phyloP scores from a whole-genome alignment of 2,113 vertebrate genomes.

The Noturus placidus region DNA sequence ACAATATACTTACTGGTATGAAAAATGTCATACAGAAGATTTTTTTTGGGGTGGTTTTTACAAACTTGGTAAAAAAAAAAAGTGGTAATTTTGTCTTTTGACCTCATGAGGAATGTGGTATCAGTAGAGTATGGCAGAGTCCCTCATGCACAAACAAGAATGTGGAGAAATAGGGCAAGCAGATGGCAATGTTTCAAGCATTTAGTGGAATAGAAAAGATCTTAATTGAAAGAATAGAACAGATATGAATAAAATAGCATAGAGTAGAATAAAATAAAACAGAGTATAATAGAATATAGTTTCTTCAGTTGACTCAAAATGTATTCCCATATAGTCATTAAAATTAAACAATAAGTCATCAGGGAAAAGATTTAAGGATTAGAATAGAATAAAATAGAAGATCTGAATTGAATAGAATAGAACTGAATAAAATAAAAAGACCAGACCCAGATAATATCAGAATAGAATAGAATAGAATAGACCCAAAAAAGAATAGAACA shows the following conservation, averaged over 20 bases:
- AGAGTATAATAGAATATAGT: too few relatives aligned
- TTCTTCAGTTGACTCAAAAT: too few relatives aligned
- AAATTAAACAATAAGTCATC: background rate
- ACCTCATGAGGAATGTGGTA: background rate
- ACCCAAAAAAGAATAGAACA: background rate
- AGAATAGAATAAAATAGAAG: too few relatives aligned
- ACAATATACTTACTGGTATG: background rate
- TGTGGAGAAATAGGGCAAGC: background rate
- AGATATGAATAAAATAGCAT: background rate
- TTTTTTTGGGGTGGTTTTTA: background rate
- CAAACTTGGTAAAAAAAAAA: too few relatives aligned
- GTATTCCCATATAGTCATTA: too few relatives aligned
- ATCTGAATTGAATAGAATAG: too few relatives aligned
- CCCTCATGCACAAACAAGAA: background rate
- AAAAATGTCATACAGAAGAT: background rate
- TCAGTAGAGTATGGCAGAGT: background rate
- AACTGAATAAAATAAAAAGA: too few relatives aligned
- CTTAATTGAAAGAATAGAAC: background rate
- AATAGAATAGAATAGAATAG: too few relatives aligned
- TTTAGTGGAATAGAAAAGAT: background rate
- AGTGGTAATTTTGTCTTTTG: background rate
- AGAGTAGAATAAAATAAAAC: background rate
- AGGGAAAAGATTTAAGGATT: background rate
- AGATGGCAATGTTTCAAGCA: background rate
- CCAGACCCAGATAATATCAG: too few relatives aligned